Evolutionary conservation across 2,797 vertebrate species (phyloP).

Genomic region (Hippocampus kuda): DNA sequence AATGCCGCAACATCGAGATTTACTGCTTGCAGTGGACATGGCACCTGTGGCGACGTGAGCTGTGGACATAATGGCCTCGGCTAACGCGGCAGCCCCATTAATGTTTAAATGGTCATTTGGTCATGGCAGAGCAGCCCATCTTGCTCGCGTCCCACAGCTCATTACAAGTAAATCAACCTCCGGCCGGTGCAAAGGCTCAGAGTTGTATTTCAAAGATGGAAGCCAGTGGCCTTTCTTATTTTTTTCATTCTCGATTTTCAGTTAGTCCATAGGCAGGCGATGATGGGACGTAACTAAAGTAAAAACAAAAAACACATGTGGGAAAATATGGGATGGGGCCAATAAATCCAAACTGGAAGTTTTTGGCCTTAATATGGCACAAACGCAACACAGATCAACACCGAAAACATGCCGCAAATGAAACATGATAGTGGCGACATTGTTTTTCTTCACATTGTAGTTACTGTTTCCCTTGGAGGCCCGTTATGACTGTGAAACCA

Average conservation of each 20-base stretch:
- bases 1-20: constrained; percentile 7
- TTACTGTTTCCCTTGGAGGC: no score
- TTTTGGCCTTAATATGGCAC: neutral
- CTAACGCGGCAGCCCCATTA: constrained; percentile 31
- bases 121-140: constrained; percentile 35
- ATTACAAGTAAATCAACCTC: constrained; percentile 39
- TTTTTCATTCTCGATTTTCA: constrained; percentile 16
- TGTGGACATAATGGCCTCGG: constrained; percentile 25
- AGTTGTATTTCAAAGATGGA: constrained; percentile 32
- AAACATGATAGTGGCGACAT: neutral
- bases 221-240: constrained; percentile 41
- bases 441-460: no score
- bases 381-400: neutral
- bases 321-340: neutral
- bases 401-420: no score
- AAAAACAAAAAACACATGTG: neutral
- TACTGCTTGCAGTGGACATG: constrained; percentile 14
- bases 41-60: constrained; percentile 12
- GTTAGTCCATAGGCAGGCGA: neutral
- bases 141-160: constrained; percentile 29
- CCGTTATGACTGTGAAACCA: no score
- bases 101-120: constrained; percentile 47
- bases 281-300: neutral
- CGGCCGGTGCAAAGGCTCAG: constrained; percentile 16
- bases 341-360: neutral